phyloP scores from a whole-genome alignment of 2,797 vertebrate species.

The Sebastolobus alascanus region DNA sequence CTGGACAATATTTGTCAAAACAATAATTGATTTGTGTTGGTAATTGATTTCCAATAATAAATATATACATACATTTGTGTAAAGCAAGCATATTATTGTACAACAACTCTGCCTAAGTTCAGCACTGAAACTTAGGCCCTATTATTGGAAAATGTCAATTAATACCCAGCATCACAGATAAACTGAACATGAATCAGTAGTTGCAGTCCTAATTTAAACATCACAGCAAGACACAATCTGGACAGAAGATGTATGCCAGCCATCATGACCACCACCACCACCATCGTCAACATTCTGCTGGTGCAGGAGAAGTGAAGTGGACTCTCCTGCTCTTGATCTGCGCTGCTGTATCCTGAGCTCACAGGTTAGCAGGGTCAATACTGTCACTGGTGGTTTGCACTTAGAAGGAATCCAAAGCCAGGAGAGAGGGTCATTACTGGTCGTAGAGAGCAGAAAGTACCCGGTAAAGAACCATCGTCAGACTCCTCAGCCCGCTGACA shows the following conservation, averaged over 20 bases:
- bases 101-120: neutral
- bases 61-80: too few relatives aligned
- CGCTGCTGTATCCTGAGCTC: conserved; percentile 19
- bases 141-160: neutral
- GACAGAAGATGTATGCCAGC: neutral
- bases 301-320: conserved; percentile 18
- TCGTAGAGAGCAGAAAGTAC: conserved; percentile 27
- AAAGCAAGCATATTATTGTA: too few relatives aligned
- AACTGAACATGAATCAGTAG: neutral
- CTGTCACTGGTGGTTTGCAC: conserved; percentile 58
- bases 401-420: conserved; percentile 45
- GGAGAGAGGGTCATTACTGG: conserved; percentile 54
- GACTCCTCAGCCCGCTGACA: conserved; percentile 38
- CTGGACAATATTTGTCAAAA: too few relatives aligned
- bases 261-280: neutral
- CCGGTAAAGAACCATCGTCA: conserved; percentile 29
- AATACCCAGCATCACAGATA: neutral
- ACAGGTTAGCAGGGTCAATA: conserved; percentile 33
- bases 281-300: neutral
- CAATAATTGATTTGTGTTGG: too few relatives aligned
- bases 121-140: neutral
- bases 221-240: neutral
- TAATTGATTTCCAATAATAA: too few relatives aligned
- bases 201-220: conserved; percentile 8
- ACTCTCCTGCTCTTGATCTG: neutral